Percentiles rank a stretch among this genome's conserved stretches.
Evolutionary conservation across 2,113 vertebrate species (phyloP).

Genomic region (Cochlearius cochlearius): DNA sequence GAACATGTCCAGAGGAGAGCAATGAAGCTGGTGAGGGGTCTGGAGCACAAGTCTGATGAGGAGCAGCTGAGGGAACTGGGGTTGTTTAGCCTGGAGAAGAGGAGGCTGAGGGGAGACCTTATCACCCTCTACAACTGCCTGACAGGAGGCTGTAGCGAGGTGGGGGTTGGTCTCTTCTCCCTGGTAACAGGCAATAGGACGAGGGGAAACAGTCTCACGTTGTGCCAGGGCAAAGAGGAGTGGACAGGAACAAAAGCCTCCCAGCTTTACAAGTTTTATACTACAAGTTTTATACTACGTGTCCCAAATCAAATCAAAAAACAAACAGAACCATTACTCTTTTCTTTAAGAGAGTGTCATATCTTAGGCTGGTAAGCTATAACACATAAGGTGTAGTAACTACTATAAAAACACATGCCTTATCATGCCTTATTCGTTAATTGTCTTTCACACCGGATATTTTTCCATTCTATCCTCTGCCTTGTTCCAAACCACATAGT

Average conservation of each 20-base stretch:
- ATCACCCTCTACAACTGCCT: too few relatives aligned
- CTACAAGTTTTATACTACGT: background rate
- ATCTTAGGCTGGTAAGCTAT: background rate
- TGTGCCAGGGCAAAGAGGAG: rapidly evolving
- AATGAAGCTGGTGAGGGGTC: too few relatives aligned
- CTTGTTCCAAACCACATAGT: conserved; percentile 63
- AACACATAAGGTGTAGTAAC: background rate
- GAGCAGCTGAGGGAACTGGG: too few relatives aligned
- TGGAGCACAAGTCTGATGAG: too few relatives aligned
- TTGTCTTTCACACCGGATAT: conserved; percentile 42
- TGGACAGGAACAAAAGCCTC: background rate
- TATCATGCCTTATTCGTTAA: conserved; percentile 44
- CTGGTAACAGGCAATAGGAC: too few relatives aligned
- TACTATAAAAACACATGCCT: background rate
- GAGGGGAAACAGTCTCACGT: too few relatives aligned
- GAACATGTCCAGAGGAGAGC: too few relatives aligned
- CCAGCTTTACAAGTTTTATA: background rate
- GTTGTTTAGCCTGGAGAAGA: too few relatives aligned
- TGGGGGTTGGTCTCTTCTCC: too few relatives aligned
- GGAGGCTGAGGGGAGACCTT: too few relatives aligned
- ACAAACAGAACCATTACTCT: background rate
- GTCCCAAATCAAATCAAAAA: background rate
- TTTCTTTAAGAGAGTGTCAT: background rate
- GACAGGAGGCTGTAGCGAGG: too few relatives aligned
- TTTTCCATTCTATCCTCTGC: conserved; percentile 58